Evolutionary conservation across 2,113 vertebrate genomes (phyloP).

Genomic region (Rana temporaria): DNA sequence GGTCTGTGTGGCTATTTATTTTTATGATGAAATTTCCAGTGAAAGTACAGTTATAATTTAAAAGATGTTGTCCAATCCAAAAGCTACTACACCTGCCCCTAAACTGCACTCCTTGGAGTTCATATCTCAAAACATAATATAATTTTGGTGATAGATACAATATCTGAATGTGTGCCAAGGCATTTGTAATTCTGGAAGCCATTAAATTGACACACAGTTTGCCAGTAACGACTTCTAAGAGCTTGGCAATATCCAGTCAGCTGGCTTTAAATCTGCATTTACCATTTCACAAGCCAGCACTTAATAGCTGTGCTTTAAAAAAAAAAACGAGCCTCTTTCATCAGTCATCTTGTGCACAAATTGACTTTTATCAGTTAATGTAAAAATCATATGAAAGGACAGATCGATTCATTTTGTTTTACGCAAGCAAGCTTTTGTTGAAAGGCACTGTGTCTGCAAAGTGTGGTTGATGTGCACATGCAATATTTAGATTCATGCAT

Average conservation of each 20-base stretch:
- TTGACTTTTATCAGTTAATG: not conserved
- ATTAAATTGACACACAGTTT: not conserved
- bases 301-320: slow-evolving; percentile 14
- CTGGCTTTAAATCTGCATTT: slow-evolving; percentile 14
- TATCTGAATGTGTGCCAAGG: not conserved
- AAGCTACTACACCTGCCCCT: too few species aligned
- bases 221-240: slow-evolving; percentile 13
- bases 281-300: slow-evolving; percentile 12
- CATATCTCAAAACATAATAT: too few species aligned
- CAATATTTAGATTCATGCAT: slow-evolving; percentile 1
- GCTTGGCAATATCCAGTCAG: slow-evolving; percentile 6
- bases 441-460: not conserved
- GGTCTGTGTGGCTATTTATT: too few species aligned
- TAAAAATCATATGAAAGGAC: slow-evolving; percentile 12
- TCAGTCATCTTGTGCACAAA: slow-evolving; percentile 16
- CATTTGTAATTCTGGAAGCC: slow-evolving; percentile 3
- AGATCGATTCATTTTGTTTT: not conserved
- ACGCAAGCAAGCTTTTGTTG: not conserved
- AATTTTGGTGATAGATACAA: not conserved
- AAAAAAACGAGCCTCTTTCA: not conserved
- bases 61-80: too few species aligned
- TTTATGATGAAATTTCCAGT: too few species aligned
- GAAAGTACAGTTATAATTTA: too few species aligned
- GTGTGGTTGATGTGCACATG: not conserved
- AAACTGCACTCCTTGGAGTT: too few species aligned